A percentile compares a stretch with the other conserved stretches of the same genome.
Conservation (phyloP, 2,113 vertebrate genomes). For the Paradoxurus hermaphroditus region DNA sequence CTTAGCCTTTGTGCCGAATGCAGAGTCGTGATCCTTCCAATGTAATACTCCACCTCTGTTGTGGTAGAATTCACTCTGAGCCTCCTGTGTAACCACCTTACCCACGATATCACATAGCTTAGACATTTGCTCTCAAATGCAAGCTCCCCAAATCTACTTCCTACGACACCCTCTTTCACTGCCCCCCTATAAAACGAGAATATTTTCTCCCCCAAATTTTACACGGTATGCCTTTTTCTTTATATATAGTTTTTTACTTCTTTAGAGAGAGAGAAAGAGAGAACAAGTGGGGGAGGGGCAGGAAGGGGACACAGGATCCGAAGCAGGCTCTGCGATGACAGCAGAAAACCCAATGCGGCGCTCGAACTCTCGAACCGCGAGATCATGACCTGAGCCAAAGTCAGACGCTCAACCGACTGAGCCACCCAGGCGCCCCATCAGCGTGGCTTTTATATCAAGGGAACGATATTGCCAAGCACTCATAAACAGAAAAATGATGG, state of each 20-base stretch:
- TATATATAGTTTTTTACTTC: no score
- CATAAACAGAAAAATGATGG: neutral
- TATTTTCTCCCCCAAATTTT: neutral
- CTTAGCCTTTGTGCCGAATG: neutral
- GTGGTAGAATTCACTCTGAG: neutral
- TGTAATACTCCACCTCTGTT: neutral
- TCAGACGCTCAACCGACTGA: no score
- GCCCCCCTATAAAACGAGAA: neutral
- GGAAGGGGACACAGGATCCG: no score
- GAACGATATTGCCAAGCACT: neutral
- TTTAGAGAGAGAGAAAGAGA: no score
- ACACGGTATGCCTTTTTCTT: neutral
- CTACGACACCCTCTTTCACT: neutral
- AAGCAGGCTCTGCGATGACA: no score
- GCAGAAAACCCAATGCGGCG: no score
- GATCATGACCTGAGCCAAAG: no score
- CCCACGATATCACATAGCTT: neutral
- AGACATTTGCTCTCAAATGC: neutral
- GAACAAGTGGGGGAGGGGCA: no score
- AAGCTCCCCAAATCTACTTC: neutral
- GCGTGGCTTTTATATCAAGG: neutral
- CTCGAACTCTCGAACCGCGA: no score
- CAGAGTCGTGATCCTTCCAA: neutral
- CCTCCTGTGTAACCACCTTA: neutral
- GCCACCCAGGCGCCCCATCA: neutral